Percentiles rank a stretch among this genome's conserved stretches.
These are phyloP conservation scores for Podiceps cristatus DNA, from an alignment of 2,113 vertebrate genomes.

Conservation along the genomic window DNA sequence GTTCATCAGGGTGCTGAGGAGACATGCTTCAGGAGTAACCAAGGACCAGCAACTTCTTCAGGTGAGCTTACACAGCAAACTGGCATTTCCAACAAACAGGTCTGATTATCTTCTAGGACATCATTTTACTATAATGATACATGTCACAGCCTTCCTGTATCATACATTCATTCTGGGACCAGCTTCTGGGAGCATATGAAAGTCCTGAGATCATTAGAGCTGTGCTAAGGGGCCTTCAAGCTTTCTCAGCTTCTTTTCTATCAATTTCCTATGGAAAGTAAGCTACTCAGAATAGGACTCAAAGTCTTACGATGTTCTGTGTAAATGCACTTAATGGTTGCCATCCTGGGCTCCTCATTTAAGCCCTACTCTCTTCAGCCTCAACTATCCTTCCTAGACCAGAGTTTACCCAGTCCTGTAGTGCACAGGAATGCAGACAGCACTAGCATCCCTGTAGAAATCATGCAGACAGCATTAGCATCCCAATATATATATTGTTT, in stretches of 20 bases:
- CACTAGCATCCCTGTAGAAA: not conserved
- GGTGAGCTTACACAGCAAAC: not conserved
- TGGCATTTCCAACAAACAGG: not conserved
- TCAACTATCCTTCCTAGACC: too few relatives aligned
- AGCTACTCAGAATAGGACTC: not conserved
- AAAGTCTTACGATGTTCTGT: rapidly evolving
- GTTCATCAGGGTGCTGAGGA: not conserved
- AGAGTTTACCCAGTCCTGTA: not conserved
- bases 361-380: not conserved
- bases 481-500: rapidly evolving
- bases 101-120: not conserved
- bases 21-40: not conserved
- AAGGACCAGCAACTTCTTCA: not conserved
- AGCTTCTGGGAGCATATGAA: not conserved
- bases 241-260: not conserved
- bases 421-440: not conserved
- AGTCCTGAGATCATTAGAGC: not conserved
- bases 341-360: not conserved
- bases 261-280: not conserved
- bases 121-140: not conserved
- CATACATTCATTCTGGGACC: not conserved
- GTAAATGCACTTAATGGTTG: not conserved
- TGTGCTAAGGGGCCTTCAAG: not conserved
- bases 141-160: not conserved
- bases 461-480: not conserved